Evolutionary conservation across 2,888 invertebrate species (phyloP).

Genomic region (Cantharis rufa): DNA sequence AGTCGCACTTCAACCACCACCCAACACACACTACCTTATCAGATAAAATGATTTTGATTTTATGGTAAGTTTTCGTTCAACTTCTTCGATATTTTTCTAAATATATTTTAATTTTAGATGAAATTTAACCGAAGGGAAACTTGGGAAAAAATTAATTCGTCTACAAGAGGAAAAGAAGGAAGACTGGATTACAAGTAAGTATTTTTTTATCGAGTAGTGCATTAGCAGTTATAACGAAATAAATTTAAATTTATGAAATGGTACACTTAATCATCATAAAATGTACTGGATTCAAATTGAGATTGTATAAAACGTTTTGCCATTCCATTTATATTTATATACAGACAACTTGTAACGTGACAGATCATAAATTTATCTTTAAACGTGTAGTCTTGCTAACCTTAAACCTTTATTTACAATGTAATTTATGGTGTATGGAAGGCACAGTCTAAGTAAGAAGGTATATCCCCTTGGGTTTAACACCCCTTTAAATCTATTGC

Average conservation of each 20-base stretch:
- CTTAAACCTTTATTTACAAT: conserved; percentile 23
- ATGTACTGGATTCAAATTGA: conserved; percentile 20
- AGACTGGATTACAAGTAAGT: not conserved
- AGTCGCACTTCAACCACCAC: conserved; percentile 38
- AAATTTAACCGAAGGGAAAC: not conserved
- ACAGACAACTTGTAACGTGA: conserved; percentile 28
- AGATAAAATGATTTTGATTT: not conserved
- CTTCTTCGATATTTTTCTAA: not conserved
- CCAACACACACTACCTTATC: not conserved
- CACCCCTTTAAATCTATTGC: conserved; percentile 50
- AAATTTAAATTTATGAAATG: not conserved
- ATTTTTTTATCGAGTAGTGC: not conserved
- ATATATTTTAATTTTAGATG: not conserved
- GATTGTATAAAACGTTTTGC: conserved; percentile 27
- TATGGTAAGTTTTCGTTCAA: not conserved
- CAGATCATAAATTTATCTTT: conserved; percentile 30
- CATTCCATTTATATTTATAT: conserved; percentile 16
- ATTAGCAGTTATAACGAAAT: not conserved
- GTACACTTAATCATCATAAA: conserved; percentile 24
- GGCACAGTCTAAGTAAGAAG: conserved; percentile 19
- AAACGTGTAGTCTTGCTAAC: conserved; percentile 23
- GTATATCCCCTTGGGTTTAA: conserved; percentile 38
- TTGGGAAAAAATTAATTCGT: not conserved
- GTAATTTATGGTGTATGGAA: conserved; percentile 21
- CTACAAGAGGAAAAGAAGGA: not conserved